phyloP scores from a whole-genome alignment of 2,797 vertebrate genomes.

The Podargus strigoides region DNA sequence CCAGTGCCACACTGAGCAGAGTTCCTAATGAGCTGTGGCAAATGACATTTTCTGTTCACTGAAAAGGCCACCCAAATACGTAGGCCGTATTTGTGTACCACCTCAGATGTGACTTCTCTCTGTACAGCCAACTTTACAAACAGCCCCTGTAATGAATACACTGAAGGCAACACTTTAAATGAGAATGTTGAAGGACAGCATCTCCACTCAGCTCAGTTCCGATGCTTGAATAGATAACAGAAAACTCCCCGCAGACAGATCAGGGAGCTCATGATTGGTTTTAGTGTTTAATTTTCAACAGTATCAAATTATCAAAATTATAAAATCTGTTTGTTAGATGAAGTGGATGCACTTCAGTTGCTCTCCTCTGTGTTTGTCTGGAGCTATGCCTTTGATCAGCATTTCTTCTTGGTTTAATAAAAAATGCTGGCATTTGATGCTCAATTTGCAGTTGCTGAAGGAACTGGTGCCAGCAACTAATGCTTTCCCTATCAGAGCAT shows the following conservation, averaged over 20 bases:
- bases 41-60: not conserved
- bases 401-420: not conserved
- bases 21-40: not conserved
- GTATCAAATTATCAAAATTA: not conserved
- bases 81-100: not conserved
- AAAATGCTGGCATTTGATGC: slow-evolving; percentile 6
- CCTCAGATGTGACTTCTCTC: not conserved
- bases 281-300: not conserved
- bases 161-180: not conserved
- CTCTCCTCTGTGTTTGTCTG: not conserved
- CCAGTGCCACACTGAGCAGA: not conserved
- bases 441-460: not conserved
- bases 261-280: not conserved
- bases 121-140: not conserved
- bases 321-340: not conserved
- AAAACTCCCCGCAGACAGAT: not conserved
- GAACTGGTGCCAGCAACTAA: slow-evolving; percentile 24
- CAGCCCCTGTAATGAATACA: not conserved
- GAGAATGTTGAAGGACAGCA: not conserved
- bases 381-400: not conserved
- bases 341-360: not conserved
- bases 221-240: not conserved
- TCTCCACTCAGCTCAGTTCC: not conserved
- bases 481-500: slow-evolving; percentile 32
- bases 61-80: not conserved